A percentile compares a stretch with the other conserved stretches of the same genome.
Conservation (phyloP, 2,888 invertebrate species). For the Baccha elongata region DNA sequence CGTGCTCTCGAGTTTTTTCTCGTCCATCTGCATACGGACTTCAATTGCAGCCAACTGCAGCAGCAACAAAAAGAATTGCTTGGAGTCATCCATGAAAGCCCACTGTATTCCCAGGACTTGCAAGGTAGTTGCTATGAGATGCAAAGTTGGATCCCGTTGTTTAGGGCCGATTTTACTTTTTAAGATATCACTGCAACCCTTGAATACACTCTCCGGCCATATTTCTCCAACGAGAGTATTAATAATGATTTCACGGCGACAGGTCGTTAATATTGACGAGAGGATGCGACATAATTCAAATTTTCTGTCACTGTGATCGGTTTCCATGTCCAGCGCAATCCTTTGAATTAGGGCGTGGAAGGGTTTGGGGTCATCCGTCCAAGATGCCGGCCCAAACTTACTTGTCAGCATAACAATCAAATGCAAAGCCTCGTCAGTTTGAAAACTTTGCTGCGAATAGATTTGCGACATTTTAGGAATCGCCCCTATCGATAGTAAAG, state of each 20-base stretch:
- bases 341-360: conserved; percentile 92
- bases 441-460: conserved; percentile 93
- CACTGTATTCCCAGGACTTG: conserved; percentile 93
- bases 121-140: conserved; percentile 90
- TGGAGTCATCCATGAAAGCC: conserved; percentile 90
- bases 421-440: conserved; percentile 93
- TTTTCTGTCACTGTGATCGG: conserved; percentile 93
- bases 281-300: conserved; percentile 93
- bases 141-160: conserved; percentile 94
- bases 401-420: conserved; percentile 90
- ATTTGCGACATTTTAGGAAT: conserved; percentile 92
- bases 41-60: conserved; percentile 95
- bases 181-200: conserved; percentile 91
- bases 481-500: conserved; percentile 89
- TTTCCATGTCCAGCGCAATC: conserved; percentile 93
- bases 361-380: conserved; percentile 90
- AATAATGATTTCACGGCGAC: conserved; percentile 86
- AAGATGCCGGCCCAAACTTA: conserved; percentile 88
- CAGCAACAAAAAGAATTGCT: conserved; percentile 91
- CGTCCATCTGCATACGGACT: conserved; percentile 96
- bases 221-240: conserved; percentile 87
- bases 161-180: conserved; percentile 93
- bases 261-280: conserved; percentile 88
- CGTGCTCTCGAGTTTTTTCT: conserved; percentile 91
- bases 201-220: conserved; percentile 92